These are phyloP conservation scores for Drymodes brunneopygia DNA, from an alignment of 2,113 vertebrate species.

Conservation along the genomic window DNA sequence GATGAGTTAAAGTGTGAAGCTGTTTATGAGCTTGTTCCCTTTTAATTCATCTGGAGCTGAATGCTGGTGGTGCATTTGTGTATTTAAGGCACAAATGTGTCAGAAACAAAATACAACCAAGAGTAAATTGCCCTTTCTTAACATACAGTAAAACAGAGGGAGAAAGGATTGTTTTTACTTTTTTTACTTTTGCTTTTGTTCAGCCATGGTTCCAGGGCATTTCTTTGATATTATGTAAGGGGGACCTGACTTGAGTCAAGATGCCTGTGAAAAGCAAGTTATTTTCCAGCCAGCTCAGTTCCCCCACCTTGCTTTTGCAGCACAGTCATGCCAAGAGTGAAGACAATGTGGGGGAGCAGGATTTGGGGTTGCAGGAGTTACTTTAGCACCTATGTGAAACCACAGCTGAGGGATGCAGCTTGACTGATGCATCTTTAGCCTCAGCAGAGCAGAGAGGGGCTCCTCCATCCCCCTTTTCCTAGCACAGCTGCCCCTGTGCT, in stretches of 20 bases:
- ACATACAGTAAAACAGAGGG: not conserved
- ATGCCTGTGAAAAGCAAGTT: not conserved
- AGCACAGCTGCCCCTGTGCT: not conserved
- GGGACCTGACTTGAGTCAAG: not conserved
- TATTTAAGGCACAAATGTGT: not conserved
- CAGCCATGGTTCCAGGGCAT: not conserved
- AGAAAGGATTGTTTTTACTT: not conserved
- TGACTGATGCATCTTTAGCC: not conserved
- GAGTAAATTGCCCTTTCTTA: not conserved
- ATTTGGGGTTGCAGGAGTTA: not conserved
- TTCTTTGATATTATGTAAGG: not conserved
- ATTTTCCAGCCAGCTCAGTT: not conserved
- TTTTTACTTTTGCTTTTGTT: not conserved
- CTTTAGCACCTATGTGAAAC: not conserved
- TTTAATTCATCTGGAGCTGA: not conserved
- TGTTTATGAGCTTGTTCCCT: not conserved
- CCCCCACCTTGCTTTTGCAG: not conserved
- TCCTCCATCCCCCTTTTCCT: not conserved
- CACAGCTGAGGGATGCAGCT: not conserved
- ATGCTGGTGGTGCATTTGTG: not conserved
- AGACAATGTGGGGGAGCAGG: not conserved
- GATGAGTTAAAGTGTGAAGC: conserved; percentile 26
- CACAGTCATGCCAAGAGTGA: not conserved
- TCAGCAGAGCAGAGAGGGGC: not conserved
- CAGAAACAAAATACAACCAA: not conserved